Evolutionary conservation across 2,888 invertebrate genomes (phyloP), one percentile per base, ranked within the genome.

Genomic region (Heliconius erato): DNA sequence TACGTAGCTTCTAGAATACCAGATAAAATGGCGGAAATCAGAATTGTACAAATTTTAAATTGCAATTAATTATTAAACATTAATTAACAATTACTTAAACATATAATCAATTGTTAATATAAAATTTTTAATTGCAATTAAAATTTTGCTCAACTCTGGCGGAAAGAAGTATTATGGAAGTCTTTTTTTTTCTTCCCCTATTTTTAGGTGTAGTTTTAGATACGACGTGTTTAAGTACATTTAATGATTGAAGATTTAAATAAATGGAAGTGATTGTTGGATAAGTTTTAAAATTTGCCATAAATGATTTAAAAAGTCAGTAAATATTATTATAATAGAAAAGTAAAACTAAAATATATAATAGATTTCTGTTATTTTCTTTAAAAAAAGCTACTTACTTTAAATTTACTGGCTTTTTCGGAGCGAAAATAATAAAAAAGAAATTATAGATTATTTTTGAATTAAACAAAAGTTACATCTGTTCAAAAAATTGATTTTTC

Each of bases 1-100:
- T 94, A 94, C 89, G 88, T 91, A 89, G 94, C 93, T 93, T 92
- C 88, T 91, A 88, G 69, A 88, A 89, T 91, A 92, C 91, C 91
- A 89, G 89, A 85, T 79, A 88, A 71, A 82, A 63, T 63, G 63
- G n/a, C n/a, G 63, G 3, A 63, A 63, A 63, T n/a, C 23, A 63
- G 63, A 63, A 11, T n/a, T 63, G 63, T 3, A 11, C n/a, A n/a
- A 63, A n/a, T 63, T n/a, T n/a, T 63, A n/a, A 54, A 63, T 63
- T 63, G 63, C n/a, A 63, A 63, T 63, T 63, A n/a, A 63, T 19
- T 23, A n/a, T 59, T 59, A 7, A 59, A n/a, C 9, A 11, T 59
- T 23, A 9, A n/a, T 59, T 59, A 59, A 59, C 3, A 59, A 54
- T 54, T 16, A 9, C 19, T 59, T 59, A 59, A 23, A n/a, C 9